Evolutionary conservation across 1,140 invertebrate species (phyloP), one percentile per base, ranked within the genome.

Genomic region (Brachionus plicatilis): DNA sequence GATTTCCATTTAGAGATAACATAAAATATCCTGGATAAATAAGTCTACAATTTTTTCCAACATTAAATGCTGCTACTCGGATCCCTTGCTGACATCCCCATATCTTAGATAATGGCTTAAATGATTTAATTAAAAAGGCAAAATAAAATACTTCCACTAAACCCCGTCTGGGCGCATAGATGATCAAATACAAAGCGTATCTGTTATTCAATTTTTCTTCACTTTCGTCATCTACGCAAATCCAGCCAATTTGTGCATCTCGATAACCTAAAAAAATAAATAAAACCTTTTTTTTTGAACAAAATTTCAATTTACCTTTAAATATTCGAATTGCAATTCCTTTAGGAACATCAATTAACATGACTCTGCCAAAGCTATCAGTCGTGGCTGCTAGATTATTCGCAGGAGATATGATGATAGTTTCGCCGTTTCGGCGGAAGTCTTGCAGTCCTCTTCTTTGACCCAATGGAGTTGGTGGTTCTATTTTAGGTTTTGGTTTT

Each of bases 1-100:
- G 41, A 45, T 27, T 82, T 60, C 79, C 79, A 68, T 92, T 92
- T 8, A 92, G 85, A 17, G 94, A 94, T 87, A 95, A 90, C 78
- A 96, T 90, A 11, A 93, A 93, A 88, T 95, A 93, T 86, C 93
- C 93, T 37, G 93, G 93, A 87, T 95, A 88, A 3, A 90, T 82
- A 66, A 90, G 85, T 20, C 85, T 84, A 85, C 89, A 87, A 88
- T 93, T 92, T 90, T 95, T 96, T 37, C 93, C 93, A 1, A 95
- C 94, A 85, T 93, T 94, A 90, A 97, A 97, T 0, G 94, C 94
- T 43, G 94, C 94, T 12, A 98, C 93, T 89, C 95, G 93, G 12
- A 93, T 93, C 2, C 96, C 96, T 87, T 94, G 92, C 88, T 95
- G 94, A 78, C 94, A 91, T 1, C 93, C 92, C 93, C 94, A 96